A percentile compares a stretch with the other conserved stretches of the same genome.
These are phyloP conservation scores for Calephelis virginiensis DNA, from an alignment of 1,140 invertebrate genomes.

Conservation along the genomic window DNA sequence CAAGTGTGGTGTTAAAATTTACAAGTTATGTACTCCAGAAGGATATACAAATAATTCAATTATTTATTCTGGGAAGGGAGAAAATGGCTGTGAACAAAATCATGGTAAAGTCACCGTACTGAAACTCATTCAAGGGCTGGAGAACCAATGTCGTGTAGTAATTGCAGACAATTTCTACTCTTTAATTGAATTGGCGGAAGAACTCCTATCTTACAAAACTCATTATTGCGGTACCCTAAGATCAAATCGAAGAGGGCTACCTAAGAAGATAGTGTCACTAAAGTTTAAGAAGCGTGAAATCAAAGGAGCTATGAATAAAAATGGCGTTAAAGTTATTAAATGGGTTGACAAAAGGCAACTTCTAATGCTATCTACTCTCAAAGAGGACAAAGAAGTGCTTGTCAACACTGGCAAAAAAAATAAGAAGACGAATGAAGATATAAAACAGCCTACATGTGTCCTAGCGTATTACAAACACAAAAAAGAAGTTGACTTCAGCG, in stretches of 20 bases:
- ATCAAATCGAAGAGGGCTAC: slow-evolving; percentile 24
- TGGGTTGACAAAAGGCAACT: slow-evolving; percentile 16
- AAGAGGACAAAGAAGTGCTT: slow-evolving; percentile 10
- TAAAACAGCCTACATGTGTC: slow-evolving; percentile 24
- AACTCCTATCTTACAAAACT: slow-evolving; percentile 4
- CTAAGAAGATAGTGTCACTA: slow-evolving; percentile 20
- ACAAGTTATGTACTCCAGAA: slow-evolving; percentile 23
- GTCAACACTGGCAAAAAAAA: too few species aligned
- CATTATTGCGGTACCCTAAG: slow-evolving; percentile 25
- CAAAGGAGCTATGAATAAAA: slow-evolving; percentile 27
- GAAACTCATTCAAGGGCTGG: slow-evolving; percentile 15
- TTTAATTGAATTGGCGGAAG: slow-evolving; percentile 7
- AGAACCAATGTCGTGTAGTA: slow-evolving; percentile 18
- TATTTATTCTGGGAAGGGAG: slow-evolving; percentile 25
- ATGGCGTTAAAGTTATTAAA: slow-evolving; percentile 19
- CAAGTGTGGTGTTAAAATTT: slow-evolving; percentile 23
- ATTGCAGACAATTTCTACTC: neutral
- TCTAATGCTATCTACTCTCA: slow-evolving; percentile 11
- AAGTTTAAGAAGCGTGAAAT: slow-evolving; percentile 24
- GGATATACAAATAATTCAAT: slow-evolving; percentile 24
- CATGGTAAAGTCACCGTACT: slow-evolving; percentile 13
- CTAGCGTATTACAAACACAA: slow-evolving; percentile 32
- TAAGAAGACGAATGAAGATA: too few species aligned
- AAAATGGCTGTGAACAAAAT: slow-evolving; percentile 12
- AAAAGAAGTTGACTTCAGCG: too few species aligned